phyloP scores from a whole-genome alignment of 1,140 invertebrate species.

The Drosophila triauraria region DNA sequence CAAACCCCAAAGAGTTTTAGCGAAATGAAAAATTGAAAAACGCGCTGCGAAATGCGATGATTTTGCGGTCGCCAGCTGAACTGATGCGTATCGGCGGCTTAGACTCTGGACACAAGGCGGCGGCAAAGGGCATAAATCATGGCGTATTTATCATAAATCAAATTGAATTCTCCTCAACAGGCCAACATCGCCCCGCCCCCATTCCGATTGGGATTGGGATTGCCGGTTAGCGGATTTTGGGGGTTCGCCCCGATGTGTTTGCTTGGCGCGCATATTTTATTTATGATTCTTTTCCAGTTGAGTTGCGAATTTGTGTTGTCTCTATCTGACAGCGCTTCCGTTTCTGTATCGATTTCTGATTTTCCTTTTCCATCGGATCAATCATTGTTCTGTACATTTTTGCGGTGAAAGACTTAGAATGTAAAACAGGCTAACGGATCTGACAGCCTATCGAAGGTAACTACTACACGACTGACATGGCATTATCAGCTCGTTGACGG shows the following conservation, averaged over 20 bases:
- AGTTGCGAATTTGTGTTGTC: conserved; percentile 66
- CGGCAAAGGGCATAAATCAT: conserved; percentile 80
- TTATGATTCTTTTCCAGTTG: conserved; percentile 79
- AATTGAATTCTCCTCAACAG: conserved; percentile 69
- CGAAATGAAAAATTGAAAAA: conserved; percentile 74
- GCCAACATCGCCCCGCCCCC: conserved; percentile 26
- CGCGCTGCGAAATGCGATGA: conserved; percentile 57
- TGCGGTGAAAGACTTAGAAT: neutral
- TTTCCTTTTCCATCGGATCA: conserved; percentile 28
- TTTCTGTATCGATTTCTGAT: conserved; percentile 29
- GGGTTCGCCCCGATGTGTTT: conserved; percentile 41
- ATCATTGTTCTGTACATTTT: conserved; percentile 37
- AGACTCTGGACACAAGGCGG: conserved; percentile 65
- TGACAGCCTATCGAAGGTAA: conserved; percentile 24
- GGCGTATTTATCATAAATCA: conserved; percentile 81
- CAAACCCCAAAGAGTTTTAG: conserved; percentile 61
- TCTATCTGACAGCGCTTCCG: conserved; percentile 55
- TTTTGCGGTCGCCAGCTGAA: conserved; percentile 61
- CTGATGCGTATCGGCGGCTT: conserved; percentile 62
- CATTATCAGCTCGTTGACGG: conserved; percentile 41
- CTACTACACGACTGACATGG: conserved; percentile 33
- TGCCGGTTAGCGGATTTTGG: conserved; percentile 15
- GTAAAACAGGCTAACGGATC: conserved; percentile 28
- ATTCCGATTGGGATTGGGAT: conserved; percentile 24
- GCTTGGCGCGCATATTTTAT: conserved; percentile 67